These are phyloP conservation scores for Ochropleura leucogaster DNA, from an alignment of 2,888 invertebrate genomes.

Conservation along the genomic window DNA sequence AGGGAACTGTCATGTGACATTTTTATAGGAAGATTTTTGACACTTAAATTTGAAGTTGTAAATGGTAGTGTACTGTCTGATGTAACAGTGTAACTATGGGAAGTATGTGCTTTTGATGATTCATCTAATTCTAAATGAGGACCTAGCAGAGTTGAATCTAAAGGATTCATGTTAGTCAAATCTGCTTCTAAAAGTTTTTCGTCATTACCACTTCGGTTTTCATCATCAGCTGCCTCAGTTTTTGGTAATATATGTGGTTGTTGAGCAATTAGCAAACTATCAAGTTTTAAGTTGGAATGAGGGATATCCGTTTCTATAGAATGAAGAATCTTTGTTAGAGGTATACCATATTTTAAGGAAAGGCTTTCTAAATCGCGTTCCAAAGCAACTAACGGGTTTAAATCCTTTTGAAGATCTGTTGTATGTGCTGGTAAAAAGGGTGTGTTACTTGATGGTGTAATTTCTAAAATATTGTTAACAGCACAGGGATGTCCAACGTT, in stretches of 20 bases:
- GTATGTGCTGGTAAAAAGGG: not conserved
- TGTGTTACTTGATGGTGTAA: not conserved
- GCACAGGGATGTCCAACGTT: not conserved
- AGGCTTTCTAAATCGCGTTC: not conserved
- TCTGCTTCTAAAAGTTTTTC: not conserved
- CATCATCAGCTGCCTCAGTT: not conserved
- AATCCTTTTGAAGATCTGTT: not conserved
- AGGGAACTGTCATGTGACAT: not conserved
- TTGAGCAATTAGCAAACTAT: not conserved
- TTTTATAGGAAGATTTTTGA: not conserved
- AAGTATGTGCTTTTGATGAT: not conserved
- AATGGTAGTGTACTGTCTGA: not conserved
- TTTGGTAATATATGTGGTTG: too few relatives aligned
- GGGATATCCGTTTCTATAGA: conserved; percentile 3
- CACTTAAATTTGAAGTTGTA: not conserved
- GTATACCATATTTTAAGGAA: conserved; percentile 21
- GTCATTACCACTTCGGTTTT: not conserved
- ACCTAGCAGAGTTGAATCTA: conserved; percentile 19
- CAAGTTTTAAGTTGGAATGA: not conserved
- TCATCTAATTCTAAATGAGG: conserved; percentile 13
- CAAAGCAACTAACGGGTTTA: not conserved
- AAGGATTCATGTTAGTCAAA: not conserved
- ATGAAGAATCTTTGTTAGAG: conserved; percentile 2
- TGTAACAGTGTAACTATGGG: not conserved
- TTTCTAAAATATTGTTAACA: conserved; percentile 7